phyloP scores from a whole-genome alignment of 2,797 vertebrate species.

The Myotis daubentonii region DNA sequence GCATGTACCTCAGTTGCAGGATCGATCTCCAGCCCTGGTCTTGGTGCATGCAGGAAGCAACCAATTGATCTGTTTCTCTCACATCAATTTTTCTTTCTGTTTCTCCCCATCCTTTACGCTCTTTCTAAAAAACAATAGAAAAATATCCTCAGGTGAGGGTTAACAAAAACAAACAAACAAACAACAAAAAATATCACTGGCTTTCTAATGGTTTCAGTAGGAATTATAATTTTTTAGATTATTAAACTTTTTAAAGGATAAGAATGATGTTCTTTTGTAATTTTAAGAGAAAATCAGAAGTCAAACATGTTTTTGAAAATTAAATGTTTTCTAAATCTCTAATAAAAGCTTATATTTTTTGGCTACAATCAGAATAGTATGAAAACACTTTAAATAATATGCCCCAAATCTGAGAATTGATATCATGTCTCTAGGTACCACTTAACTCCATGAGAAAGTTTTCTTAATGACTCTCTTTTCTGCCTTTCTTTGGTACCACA shows the following conservation, averaged over 20 bases:
- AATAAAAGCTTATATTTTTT: neutral
- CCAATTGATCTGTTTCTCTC: no score
- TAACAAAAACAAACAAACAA: no score
- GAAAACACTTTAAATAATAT: neutral
- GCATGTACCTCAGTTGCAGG: no score
- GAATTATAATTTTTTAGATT: neutral
- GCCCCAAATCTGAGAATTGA: neutral
- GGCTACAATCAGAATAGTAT: neutral
- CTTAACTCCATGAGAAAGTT: neutral
- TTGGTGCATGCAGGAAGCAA: no score
- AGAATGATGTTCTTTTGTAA: neutral
- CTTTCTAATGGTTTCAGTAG: neutral
- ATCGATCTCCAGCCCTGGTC: no score
- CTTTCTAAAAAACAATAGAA: no score
- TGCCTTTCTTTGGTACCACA: slow-evolving; percentile 21
- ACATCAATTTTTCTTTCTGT: no score
- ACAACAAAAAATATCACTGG: no score
- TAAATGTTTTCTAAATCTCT: neutral
- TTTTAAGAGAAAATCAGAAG: neutral
- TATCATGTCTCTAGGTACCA: neutral
- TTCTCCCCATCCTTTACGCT: no score
- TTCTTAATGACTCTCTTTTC: neutral
- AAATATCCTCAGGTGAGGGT: no score
- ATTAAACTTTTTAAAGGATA: neutral
- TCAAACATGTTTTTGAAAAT: neutral